Percentiles rank a stretch among this genome's conserved stretches.
These are phyloP conservation scores for Hipposideros larvatus DNA, from an alignment of 2,797 vertebrate genomes.

Conservation along the genomic window DNA sequence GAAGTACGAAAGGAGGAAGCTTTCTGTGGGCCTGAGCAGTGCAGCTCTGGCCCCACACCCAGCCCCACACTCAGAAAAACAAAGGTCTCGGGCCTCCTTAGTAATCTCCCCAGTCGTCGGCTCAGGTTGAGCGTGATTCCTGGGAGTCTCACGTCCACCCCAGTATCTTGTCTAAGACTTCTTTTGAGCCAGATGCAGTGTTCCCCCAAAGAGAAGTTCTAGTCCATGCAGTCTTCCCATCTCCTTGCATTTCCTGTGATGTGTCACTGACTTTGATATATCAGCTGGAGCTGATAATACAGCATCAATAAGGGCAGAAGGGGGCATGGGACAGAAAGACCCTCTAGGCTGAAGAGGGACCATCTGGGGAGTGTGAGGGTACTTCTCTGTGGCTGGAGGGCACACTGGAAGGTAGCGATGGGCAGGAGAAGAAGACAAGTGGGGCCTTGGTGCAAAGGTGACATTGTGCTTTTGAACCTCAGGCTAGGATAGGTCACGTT, in stretches of 20 bases:
- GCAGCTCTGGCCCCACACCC: not conserved
- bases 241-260: not conserved
- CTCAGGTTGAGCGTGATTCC: accelerated
- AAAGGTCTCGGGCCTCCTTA: not conserved
- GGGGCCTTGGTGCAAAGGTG: not conserved
- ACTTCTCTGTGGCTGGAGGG: not conserved
- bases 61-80: not conserved
- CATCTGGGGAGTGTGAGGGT: not conserved
- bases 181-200: not conserved
- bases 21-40: too few species aligned
- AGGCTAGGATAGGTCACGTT: not conserved
- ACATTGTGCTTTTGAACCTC: not conserved
- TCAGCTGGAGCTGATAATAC: too few species aligned
- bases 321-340: not conserved
- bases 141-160: not conserved
- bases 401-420: too few species aligned
- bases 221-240: accelerated
- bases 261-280: not conserved
- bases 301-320: accelerated
- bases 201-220: not conserved
- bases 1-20: not conserved
- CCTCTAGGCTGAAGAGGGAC: not conserved
- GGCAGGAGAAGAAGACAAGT: not conserved
- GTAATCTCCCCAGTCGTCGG: not conserved
- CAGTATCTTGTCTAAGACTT: not conserved